phyloP scores from a whole-genome alignment of 2,113 vertebrate genomes.

The Oenanthe oenanthe region DNA sequence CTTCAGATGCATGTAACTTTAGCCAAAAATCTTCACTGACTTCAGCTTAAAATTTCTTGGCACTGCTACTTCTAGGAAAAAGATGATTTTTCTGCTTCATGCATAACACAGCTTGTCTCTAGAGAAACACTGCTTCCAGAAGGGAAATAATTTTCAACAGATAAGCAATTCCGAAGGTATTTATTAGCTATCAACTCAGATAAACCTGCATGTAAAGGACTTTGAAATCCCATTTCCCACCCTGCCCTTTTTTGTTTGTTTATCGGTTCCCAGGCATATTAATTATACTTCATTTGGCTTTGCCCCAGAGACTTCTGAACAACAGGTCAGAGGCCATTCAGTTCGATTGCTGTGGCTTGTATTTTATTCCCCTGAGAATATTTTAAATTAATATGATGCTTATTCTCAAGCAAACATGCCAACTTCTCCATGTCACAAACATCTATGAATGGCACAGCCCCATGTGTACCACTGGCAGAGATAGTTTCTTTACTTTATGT shows the following conservation, averaged over 20 bases:
- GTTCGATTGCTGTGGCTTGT: background rate
- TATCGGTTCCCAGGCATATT: background rate
- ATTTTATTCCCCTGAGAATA: background rate
- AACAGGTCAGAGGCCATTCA: background rate
- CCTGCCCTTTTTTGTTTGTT: background rate
- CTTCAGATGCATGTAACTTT: background rate
- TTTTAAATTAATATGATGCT: background rate
- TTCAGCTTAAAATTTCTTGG: background rate
- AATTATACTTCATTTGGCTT: constrained; percentile 1
- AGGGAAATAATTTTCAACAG: background rate
- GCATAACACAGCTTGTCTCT: background rate
- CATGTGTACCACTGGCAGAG: background rate
- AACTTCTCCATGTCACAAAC: background rate
- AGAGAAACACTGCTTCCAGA: background rate
- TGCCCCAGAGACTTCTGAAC: background rate
- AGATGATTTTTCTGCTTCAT: background rate
- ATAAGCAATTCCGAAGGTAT: background rate
- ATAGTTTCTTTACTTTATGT: background rate
- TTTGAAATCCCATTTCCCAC: background rate
- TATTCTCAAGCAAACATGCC: background rate
- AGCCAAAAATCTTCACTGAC: background rate
- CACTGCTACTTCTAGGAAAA: background rate
- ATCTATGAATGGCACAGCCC: background rate
- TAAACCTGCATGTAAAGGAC: background rate
- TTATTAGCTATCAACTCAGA: background rate